A percentile compares a stretch with the other conserved stretches of the same genome.
These are phyloP conservation scores for Syngnathoides biaculeatus DNA, from an alignment of 2,113 vertebrate genomes.

Conservation along the genomic window DNA sequence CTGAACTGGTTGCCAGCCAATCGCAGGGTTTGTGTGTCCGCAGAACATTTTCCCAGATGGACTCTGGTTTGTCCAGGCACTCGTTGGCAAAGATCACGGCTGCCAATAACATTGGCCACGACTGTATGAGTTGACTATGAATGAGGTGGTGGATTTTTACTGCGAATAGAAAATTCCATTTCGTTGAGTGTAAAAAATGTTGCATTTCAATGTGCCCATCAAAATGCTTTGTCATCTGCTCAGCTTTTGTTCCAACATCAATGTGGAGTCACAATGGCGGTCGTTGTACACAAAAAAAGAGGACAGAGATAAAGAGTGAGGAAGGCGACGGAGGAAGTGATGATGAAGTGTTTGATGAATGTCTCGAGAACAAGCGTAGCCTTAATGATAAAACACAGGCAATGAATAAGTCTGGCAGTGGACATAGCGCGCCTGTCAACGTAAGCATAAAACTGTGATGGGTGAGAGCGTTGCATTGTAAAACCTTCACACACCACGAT, in stretches of 20 bases:
- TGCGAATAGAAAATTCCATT: background rate
- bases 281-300: background rate
- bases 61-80: background rate
- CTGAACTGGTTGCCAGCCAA: background rate
- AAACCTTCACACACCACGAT: constrained; percentile 56
- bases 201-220: background rate
- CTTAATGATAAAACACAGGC: constrained; percentile 55
- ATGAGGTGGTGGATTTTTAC: constrained; percentile 1
- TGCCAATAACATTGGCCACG: constrained; percentile 1
- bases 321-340: constrained; percentile 25
- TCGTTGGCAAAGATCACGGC: background rate
- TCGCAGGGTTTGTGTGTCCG: background rate
- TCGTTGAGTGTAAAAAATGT: background rate
- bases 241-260: constrained; percentile 8
- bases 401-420: constrained; percentile 52
- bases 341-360: constrained; percentile 52
- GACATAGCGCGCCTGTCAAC: constrained; percentile 52
- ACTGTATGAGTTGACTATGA: background rate
- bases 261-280: constrained; percentile 9
- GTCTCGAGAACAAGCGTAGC: constrained; percentile 47
- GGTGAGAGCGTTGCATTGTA: constrained; percentile 61
- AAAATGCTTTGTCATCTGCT: constrained; percentile 15
- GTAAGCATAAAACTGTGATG: constrained; percentile 61
- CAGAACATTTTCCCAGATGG: constrained; percentile 4
- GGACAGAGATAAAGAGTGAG: constrained; percentile 7